These are phyloP conservation scores for Eumaeus atala DNA, from an alignment of 1,140 invertebrate species.

Conservation along the genomic window DNA sequence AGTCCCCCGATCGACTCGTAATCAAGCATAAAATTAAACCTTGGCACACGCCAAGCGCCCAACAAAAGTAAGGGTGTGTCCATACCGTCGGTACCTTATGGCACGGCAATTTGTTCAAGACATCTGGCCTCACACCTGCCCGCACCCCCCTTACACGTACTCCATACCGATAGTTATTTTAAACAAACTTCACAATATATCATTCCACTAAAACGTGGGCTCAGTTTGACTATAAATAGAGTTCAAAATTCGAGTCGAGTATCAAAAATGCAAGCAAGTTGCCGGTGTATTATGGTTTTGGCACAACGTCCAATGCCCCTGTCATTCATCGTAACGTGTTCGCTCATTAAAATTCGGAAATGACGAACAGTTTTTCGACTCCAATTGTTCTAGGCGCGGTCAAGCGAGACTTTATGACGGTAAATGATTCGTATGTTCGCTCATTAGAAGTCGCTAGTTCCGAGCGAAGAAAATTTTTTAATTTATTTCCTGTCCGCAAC, in stretches of 20 bases:
- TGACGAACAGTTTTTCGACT: slow-evolving; percentile 66
- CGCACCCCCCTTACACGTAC: slow-evolving; percentile 39
- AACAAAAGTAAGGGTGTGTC: slow-evolving; percentile 65
- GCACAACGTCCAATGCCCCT: slow-evolving; percentile 65
- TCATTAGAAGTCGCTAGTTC: slow-evolving; percentile 53
- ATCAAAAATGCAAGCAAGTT: slow-evolving; percentile 25
- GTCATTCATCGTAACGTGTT: slow-evolving; percentile 57
- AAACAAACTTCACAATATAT: slow-evolving; percentile 19
- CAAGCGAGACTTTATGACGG: slow-evolving; percentile 58
- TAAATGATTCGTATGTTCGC: slow-evolving; percentile 39
- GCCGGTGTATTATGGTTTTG: slow-evolving; percentile 60
- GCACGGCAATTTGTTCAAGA: slow-evolving; percentile 70
- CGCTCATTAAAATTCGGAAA: slow-evolving; percentile 69
- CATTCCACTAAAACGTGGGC: slow-evolving; percentile 17
- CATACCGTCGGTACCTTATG: slow-evolving; percentile 64
- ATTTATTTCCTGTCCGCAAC: slow-evolving; percentile 42
- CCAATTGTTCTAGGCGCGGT: slow-evolving; percentile 55
- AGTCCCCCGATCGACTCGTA: slow-evolving; percentile 54
- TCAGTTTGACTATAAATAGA: slow-evolving; percentile 26
- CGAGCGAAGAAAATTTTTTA: slow-evolving; percentile 37
- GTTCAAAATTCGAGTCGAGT: slow-evolving; percentile 32
- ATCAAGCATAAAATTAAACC: slow-evolving; percentile 74
- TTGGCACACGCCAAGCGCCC: slow-evolving; percentile 66
- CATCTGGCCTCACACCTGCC: slow-evolving; percentile 71
- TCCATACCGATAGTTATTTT: slow-evolving; percentile 53